These are phyloP conservation scores for Rachycentron canadum DNA, from an alignment of 2,797 vertebrate genomes.

Conservation along the genomic window DNA sequence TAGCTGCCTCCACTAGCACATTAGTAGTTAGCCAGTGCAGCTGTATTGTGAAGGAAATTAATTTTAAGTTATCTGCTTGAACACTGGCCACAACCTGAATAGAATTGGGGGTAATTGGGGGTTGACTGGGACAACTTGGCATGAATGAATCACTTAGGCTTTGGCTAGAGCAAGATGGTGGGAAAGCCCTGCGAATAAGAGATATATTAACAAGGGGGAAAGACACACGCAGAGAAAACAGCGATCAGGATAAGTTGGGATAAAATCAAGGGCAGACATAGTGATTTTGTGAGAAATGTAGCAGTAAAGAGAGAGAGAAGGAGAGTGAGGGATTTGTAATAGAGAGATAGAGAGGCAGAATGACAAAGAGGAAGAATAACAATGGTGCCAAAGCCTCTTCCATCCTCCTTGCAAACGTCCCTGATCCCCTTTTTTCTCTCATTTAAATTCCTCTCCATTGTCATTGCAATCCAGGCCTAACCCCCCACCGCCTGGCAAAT, in stretches of 20 bases:
- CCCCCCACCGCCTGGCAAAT: slow-evolving; percentile 66
- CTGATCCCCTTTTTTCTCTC: slow-evolving; percentile 74
- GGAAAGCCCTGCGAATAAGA: background rate
- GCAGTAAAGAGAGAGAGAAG: slow-evolving; percentile 45
- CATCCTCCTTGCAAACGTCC: slow-evolving; percentile 77
- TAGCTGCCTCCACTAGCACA: background rate
- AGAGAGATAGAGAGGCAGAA: slow-evolving; percentile 73
- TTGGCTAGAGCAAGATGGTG: background rate
- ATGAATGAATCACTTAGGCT: background rate
- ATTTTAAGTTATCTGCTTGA: background rate
- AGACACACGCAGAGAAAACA: slow-evolving; percentile 20
- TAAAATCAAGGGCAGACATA: slow-evolving; percentile 48
- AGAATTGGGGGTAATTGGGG: background rate
- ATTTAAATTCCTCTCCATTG: slow-evolving; percentile 81
- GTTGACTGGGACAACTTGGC: background rate
- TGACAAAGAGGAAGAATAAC: slow-evolving; percentile 78
- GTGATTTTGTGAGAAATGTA: slow-evolving; percentile 46
- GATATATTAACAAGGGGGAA: slow-evolving; percentile 19
- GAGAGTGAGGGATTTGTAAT: slow-evolving; percentile 67
- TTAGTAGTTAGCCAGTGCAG: background rate
- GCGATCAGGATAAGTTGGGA: slow-evolving; percentile 46
- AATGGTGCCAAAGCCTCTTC: slow-evolving; percentile 77
- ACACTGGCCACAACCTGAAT: background rate
- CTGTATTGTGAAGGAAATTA: background rate
- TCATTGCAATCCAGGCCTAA: slow-evolving; percentile 74